Evolutionary conservation across 2,888 invertebrate genomes (phyloP), one percentile per base, ranked within the genome.

Genomic region (Siphlonurus alternatus): DNA sequence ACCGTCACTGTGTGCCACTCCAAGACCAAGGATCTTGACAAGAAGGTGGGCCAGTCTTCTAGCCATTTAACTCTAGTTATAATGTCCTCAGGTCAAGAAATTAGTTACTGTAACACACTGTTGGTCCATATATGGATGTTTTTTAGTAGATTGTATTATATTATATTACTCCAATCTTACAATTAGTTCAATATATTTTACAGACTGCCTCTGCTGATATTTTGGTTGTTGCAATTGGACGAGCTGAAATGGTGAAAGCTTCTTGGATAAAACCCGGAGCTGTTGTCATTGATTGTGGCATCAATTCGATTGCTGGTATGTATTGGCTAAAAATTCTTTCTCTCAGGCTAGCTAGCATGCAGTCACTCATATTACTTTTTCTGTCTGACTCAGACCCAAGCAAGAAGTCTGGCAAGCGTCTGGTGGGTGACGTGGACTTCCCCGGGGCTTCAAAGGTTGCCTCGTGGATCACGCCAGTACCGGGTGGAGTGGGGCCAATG

Each of bases 401-500:
- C 0, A 91, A 88, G 75, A 83, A 86, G 72, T 82, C 81, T 65
- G 94, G 94, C 0, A 86, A 87, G 71, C 83, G 89, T 22, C 74
- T 97, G 63, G 92, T 95, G n/a, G 98, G 98, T 63, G 98, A 99
- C 81, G 97, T 98, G 5, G 89, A 87, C 63, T 97, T 85, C 78
- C 81, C 79, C 22, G 90, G 89, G 73, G 96, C 89, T 2, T 79
- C 81, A 69, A 75, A 82, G 69, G 86, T 89, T 66, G 96, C 97
- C 19, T 85, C 89, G 1, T 86, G 84, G 77, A 90, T 97, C 71
- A 97, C 97, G 23, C 96, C 97, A 2, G 97, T 97, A 62, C 93
- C 94, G 15, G 91, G 92, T 64, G 99, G 99, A 67, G 98, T 99
- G 66, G 99, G 99, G 0, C 99, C 98, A 19, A 97, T 99, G 96